Conservation (phyloP, 2,888 invertebrate species). For the Drosophila phalerata region DNA sequence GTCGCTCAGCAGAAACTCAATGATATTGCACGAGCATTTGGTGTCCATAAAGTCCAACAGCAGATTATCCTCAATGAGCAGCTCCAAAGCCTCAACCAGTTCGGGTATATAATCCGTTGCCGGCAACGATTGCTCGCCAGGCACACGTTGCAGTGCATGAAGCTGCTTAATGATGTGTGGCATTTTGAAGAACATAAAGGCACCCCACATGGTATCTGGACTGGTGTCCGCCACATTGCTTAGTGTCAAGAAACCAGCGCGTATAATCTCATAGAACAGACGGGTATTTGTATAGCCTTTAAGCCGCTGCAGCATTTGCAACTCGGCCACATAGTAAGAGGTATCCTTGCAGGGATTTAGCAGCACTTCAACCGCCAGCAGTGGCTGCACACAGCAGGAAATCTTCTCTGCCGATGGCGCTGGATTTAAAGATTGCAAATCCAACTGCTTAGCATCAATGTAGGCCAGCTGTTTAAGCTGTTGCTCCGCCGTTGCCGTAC, state of each 20-base stretch:
- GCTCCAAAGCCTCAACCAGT: constrained; percentile 93
- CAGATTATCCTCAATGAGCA: constrained; percentile 93
- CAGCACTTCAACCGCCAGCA: constrained; percentile 93
- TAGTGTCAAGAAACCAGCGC: constrained; percentile 95
- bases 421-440: constrained; percentile 86
- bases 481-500: constrained; percentile 75
- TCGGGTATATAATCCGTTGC: constrained; percentile 89
- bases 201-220: constrained; percentile 96
- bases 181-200: constrained; percentile 96
- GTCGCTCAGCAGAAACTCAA: constrained; percentile 93
- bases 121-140: constrained; percentile 69
- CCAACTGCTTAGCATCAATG: constrained; percentile 83
- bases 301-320: constrained; percentile 93
- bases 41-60: constrained; percentile 95
- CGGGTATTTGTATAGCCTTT: constrained; percentile 93
- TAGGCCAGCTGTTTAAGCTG: constrained; percentile 83
- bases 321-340: constrained; percentile 91
- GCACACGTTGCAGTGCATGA: constrained; percentile 86
- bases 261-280: constrained; percentile 94
- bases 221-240: constrained; percentile 94
- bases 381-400: constrained; percentile 91
- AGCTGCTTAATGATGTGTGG: constrained; percentile 92
- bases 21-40: constrained; percentile 94
- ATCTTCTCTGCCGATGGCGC: constrained; percentile 88
- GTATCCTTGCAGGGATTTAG: constrained; percentile 94